Base-by-base conservation (phyloP, 2,888 invertebrate species). In the Temnothorax unifasciatus region DNA sequence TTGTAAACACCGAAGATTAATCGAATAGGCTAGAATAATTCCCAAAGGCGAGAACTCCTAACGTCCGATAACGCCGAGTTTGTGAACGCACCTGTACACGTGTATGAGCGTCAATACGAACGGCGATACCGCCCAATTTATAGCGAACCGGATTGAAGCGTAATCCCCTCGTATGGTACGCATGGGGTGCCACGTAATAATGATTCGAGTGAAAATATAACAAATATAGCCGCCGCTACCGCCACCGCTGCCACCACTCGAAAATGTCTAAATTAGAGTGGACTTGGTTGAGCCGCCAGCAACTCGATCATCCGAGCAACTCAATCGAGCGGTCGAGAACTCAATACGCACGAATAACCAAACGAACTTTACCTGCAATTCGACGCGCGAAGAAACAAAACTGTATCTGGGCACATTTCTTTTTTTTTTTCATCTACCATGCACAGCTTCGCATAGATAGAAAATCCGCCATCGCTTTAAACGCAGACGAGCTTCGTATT, bases 201-300 rank as follows among this genome's bases (percentile, higher is more conserved):
- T 91, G 92, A 92, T 92, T 89, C 89, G 86, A 87, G 89, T 84
- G 89, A 92, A 93, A 92, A 91, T 92, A 92, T 91, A 93, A 89
- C 91, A 89, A 91, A 89, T 89, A 89, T 88, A 87, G 77, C 86
- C 59, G 34, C 34, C 34, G 47, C 21, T 21, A 18, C 74, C 66
- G 52, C 84, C 75, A 81, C 81, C 64, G 15, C 15, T 4, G 50
- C 52, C 41, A 4, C 34, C 71, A 85, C 83, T 76, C 81, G 86
- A 88, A 89, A 90, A 91, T 89, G 87, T 90, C 90, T 88, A 89
- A 92, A 92, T 92, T 91, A 91, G 92, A 90, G 89, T 88, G 91
- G 83, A 90, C 83, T 86, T 85, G 89, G 82, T 83, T 84, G 82
- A 88, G 85, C 84, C 86, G 85, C 75, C 79, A 82, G 75, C 76